Base-by-base conservation (phyloP, 2,797 vertebrate species). In the Mionectes olivaceus region DNA sequence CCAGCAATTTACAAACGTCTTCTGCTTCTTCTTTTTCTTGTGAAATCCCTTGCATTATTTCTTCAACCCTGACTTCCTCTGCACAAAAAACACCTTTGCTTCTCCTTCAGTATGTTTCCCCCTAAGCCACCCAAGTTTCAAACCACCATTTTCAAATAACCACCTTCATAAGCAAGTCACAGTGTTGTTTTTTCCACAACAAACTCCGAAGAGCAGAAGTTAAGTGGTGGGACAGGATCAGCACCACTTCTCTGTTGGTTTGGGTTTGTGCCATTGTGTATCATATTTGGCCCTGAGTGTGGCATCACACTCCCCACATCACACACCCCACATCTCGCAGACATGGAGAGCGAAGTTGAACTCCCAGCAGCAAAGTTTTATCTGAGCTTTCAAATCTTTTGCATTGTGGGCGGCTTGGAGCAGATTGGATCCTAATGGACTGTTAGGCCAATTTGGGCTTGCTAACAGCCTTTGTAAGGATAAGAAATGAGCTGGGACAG, bases 401-500 rank as follows among this genome's bases (percentile, higher is more conserved):
- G 28, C 64, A 79, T 60, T 77, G 70, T 76, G 78, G 90, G 77
- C 5, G 4, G 37, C 35, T 92, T 61, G 84, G 60, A 94, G 83
- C 80, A 71, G 37, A 85, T 89, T 50, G 0, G 35, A 79, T 91
- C 81, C 89, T 93, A 94, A 96, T 95, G 88, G 89, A 80, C 88
- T 95, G 90, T 78, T 93, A 92, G 83, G 59, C 70, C 73, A 95
- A 90, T 94, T 50, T 96, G 71, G 82, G 46, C 52, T 92, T 82
- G 56, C 77, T 90, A 78, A 43, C 52, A 81, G 87, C 71, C 39
- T 80, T 87, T 80, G 69, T 47, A 56, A 93, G 59, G 69, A 93
- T 92, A 96, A 97, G 89, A 91, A 95, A 97, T 90, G 90, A 91
- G 75, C 90, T 94, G 95, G 89, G 94, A 95, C 56, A 82, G 94